Evolutionary conservation across 1,140 invertebrate genomes (phyloP).

Genomic region (Eumeta japonica): DNA sequence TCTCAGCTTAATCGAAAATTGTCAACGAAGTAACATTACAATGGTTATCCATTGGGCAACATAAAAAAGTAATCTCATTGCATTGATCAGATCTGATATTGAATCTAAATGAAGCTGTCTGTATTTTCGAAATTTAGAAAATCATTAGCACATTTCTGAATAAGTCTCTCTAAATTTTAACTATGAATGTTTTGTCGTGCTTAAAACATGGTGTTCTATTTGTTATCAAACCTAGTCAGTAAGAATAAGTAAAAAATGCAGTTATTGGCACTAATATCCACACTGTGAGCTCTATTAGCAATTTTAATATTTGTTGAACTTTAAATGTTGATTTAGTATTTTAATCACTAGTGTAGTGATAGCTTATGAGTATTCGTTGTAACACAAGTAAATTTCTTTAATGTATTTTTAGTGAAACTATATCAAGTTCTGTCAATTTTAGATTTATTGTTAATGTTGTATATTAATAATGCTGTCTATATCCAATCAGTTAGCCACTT

Average conservation of each 20-base stretch:
- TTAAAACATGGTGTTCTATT: conserved; percentile 60
- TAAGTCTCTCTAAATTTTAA: conserved; percentile 60
- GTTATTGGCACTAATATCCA: conserved; percentile 57
- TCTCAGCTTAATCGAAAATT: conserved; percentile 50
- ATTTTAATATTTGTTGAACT: conserved; percentile 20
- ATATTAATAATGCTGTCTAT: background rate
- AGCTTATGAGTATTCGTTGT: conserved; percentile 36
- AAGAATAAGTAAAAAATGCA: conserved; percentile 56
- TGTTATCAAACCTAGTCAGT: conserved; percentile 59
- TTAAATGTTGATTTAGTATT: conserved; percentile 12
- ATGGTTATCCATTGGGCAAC: conserved; percentile 27
- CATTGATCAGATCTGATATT: conserved; percentile 46
- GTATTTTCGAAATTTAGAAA: conserved; percentile 50
- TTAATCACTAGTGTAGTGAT: conserved; percentile 19
- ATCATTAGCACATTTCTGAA: conserved; percentile 61
- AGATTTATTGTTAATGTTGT: conserved; percentile 41
- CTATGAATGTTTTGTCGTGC: conserved; percentile 62
- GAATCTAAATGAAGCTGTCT: conserved; percentile 44
- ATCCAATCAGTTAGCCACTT: too few species aligned
- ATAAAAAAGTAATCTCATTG: conserved; percentile 32
- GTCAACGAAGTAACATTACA: conserved; percentile 41
- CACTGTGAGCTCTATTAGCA: conserved; percentile 14
- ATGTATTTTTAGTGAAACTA: conserved; percentile 47
- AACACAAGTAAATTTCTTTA: too few species aligned
- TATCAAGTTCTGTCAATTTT: conserved; percentile 57